Evolutionary conservation across 2,888 invertebrate genomes (phyloP).

Genomic region (Cryptocephalus primarius): DNA sequence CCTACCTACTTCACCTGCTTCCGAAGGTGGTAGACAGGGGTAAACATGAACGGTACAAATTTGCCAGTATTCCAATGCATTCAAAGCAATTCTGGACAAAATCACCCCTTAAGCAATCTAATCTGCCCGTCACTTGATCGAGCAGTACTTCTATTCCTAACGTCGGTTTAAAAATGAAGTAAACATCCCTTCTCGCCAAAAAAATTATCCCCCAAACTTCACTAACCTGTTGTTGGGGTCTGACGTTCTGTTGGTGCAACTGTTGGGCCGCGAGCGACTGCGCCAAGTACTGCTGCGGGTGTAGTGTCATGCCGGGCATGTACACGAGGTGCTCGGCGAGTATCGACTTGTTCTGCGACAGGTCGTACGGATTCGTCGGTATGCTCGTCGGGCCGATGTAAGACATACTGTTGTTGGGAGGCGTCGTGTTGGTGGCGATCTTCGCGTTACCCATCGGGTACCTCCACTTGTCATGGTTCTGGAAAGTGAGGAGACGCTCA

Average conservation of each 20-base stretch:
- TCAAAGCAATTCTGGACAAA: no score
- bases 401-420: conserved; percentile 31
- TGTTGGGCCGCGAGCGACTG: conserved; percentile 24
- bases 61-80: no score
- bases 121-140: no score
- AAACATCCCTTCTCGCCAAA: no score
- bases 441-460: conserved; percentile 48
- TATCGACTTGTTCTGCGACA: conserved; percentile 44
- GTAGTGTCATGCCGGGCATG: conserved; percentile 37
- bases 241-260: conserved; percentile 2
- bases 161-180: no score
- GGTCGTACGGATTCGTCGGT: conserved; percentile 29
- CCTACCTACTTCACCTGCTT: no score
- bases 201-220: no score
- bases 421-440: conserved; percentile 34
- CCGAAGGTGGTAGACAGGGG: no score
- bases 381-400: conserved; percentile 20
- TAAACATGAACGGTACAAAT: no score
- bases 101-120: no score
- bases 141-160: no score
- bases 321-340: conserved; percentile 47
- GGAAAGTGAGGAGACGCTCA: conserved; percentile 29
- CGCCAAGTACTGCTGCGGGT: conserved; percentile 26
- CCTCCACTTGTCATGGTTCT: conserved; percentile 84
- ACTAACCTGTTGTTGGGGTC: conserved; percentile 8